Conservation (phyloP, 2,888 invertebrate genomes). For the Scotopteryx bipunctaria region DNA sequence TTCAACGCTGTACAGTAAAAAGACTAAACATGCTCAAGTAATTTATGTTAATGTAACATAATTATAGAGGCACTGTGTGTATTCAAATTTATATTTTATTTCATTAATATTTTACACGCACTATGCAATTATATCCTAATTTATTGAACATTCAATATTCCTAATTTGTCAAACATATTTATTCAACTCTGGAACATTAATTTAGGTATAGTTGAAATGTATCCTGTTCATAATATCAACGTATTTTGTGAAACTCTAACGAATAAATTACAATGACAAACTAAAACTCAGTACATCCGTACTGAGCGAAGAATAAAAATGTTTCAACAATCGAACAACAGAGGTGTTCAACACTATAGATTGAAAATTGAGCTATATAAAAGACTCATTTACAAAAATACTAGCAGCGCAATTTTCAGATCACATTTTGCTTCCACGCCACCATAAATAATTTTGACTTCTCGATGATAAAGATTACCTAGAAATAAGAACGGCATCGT, state of each 20-base stretch:
- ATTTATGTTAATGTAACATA: constrained; percentile 85
- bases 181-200: constrained; percentile 26
- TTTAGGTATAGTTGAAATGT: constrained; percentile 27
- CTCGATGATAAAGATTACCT: constrained; percentile 35
- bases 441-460: constrained; percentile 41
- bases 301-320: constrained; percentile 11
- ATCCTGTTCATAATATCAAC: constrained; percentile 20
- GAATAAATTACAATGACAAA: constrained; percentile 2
- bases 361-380: constrained; percentile 79
- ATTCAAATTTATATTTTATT: constrained; percentile 73
- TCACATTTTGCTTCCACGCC: constrained; percentile 69
- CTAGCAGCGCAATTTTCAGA: constrained; percentile 79
- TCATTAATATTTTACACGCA: constrained; percentile 67
- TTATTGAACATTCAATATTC: constrained; percentile 48
- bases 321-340: constrained; percentile 18
- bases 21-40: constrained; percentile 77
- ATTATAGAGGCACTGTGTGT: constrained; percentile 85
- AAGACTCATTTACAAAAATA: constrained; percentile 80
- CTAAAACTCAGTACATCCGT: constrained; percentile 10
- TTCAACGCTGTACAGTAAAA: constrained; percentile 60
- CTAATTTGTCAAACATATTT: constrained; percentile 27
- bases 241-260: constrained; percentile 13
- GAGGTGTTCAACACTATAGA: constrained; percentile 39
- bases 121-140: constrained; percentile 38
- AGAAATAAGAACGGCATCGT: constrained; percentile 32